These are phyloP conservation scores for Euglossa dilemma DNA, from an alignment of 1,140 invertebrate genomes.

Conservation along the genomic window DNA sequence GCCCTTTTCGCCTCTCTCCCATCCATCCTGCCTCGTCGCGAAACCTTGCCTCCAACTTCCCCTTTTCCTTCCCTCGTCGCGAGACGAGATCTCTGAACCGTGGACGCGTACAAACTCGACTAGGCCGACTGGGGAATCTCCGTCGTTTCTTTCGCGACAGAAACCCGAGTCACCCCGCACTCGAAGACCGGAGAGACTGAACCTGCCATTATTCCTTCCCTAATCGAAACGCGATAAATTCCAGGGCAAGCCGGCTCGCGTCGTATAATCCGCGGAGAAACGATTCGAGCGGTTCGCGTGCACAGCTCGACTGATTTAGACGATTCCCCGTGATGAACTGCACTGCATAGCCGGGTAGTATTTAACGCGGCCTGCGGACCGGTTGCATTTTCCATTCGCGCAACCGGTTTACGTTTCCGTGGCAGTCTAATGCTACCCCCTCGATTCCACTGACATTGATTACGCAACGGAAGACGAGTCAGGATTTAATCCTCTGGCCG, in stretches of 20 bases:
- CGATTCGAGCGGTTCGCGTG: not conserved
- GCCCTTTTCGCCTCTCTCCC: not conserved
- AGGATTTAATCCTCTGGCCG: slow-evolving; percentile 29
- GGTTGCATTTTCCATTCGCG: not conserved
- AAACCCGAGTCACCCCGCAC: not conserved
- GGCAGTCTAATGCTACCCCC: not conserved
- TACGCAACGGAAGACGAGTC: slow-evolving; percentile 18
- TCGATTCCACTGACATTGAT: slow-evolving; percentile 33
- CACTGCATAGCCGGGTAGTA: not conserved
- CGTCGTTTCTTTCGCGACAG: not conserved
- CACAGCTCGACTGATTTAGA: not conserved
- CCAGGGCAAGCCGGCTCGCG: not conserved
- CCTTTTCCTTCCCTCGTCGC: too few relatives aligned
- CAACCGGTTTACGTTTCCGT: not conserved
- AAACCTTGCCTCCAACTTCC: not conserved
- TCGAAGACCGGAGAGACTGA: slow-evolving; percentile 4
- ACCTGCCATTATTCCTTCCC: slow-evolving; percentile 1
- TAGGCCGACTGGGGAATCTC: not conserved
- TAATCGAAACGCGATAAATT: slow-evolving; percentile 31
- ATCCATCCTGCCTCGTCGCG: not conserved
- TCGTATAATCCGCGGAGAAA: not conserved
- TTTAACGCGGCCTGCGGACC: not conserved
- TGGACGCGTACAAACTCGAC: not conserved
- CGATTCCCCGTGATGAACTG: not conserved
- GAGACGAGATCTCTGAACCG: not conserved